Percentiles rank a stretch among this genome's conserved stretches.
These are phyloP conservation scores for Oncorhynchus keta DNA, from an alignment of 2,113 vertebrate species.

Conservation along the genomic window DNA sequence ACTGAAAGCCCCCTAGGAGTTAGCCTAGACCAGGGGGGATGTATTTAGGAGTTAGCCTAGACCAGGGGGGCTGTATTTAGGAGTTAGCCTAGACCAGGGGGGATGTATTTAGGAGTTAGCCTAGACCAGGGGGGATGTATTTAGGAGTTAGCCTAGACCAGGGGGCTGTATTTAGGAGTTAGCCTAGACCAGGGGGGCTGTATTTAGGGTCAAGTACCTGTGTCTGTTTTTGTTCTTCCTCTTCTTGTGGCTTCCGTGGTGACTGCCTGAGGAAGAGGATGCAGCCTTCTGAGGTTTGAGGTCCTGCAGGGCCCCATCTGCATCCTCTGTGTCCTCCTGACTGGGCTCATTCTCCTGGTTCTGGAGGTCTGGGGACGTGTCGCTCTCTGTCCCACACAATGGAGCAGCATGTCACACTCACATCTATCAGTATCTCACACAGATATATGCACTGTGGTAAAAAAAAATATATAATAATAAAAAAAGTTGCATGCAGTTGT, in stretches of 20 bases:
- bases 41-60: no score
- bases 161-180: neutral
- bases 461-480: no score
- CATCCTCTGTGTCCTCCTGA: conserved; percentile 93
- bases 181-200: neutral
- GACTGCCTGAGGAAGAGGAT: conserved; percentile 90
- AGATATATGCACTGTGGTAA: neutral
- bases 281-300: conserved; percentile 96
- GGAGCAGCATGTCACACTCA: neutral
- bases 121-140: no score
- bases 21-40: no score
- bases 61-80: no score
- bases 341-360: conserved; percentile 97
- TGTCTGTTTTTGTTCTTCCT: conserved; percentile 98
- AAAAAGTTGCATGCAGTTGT: neutral
- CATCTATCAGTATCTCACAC: neutral
- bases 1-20: no score
- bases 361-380: conserved; percentile 95
- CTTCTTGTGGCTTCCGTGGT: conserved; percentile 98
- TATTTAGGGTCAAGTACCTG: conserved; percentile 78
- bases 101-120: no score
- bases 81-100: no score
- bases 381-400: conserved; percentile 87
- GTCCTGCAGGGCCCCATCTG: conserved; percentile 90
- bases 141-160: neutral